Evolutionary conservation across 2,113 vertebrate species (phyloP).

Genomic region (Nesoenas mayeri): DNA sequence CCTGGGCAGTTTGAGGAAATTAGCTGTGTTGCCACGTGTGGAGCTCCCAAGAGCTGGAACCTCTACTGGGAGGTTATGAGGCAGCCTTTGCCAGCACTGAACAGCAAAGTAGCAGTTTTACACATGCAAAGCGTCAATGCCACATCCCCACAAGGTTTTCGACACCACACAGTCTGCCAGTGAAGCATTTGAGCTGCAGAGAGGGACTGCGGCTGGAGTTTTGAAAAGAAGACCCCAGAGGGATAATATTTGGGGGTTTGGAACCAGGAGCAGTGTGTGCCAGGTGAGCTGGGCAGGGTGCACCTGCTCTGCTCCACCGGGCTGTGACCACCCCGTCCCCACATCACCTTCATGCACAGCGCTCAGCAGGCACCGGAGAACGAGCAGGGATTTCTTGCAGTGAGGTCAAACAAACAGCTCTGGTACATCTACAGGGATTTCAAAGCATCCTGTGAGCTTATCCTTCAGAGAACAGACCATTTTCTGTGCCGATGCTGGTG

Average conservation of each 20-base stretch:
- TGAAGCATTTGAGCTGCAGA: rapidly evolving
- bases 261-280: background rate
- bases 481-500: rapidly evolving
- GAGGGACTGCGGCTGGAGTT: rapidly evolving
- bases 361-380: rapidly evolving
- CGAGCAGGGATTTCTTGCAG: rapidly evolving
- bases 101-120: background rate
- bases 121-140: background rate
- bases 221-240: background rate
- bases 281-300: background rate
- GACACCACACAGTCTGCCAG: background rate
- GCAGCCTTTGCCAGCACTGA: background rate
- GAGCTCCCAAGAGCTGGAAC: background rate
- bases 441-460: background rate
- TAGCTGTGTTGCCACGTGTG: rapidly evolving
- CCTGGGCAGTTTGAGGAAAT: background rate
- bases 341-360: rapidly evolving
- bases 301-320: rapidly evolving
- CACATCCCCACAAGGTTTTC: background rate
- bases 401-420: background rate
- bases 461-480: background rate
- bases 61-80: rapidly evolving
- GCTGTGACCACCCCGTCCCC: rapidly evolving
- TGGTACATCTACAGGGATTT: background rate
- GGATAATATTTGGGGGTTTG: background rate